Evolutionary conservation across 2,113 vertebrate species (phyloP).

Genomic region (Phasianus colchicus): DNA sequence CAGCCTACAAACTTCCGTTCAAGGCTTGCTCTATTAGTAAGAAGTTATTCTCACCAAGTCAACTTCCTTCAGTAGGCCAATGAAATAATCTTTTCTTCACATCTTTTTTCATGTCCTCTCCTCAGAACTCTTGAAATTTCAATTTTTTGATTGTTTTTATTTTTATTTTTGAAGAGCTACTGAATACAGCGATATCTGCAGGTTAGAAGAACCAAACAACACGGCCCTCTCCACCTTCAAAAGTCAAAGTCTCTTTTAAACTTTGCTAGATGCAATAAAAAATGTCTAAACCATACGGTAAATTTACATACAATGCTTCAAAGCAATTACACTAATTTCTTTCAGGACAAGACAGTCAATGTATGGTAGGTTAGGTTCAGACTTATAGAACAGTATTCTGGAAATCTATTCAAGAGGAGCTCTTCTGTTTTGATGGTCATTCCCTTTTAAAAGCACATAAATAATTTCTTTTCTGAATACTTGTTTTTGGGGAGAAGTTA

Average conservation of each 20-base stretch:
- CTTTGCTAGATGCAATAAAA: neutral
- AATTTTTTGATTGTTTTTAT: neutral
- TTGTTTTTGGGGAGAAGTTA: neutral
- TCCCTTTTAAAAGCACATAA: neutral
- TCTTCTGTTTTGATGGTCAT: neutral
- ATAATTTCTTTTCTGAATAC: neutral
- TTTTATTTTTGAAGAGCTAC: neutral
- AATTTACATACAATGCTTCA: neutral
- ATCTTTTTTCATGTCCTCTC: neutral
- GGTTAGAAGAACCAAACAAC: neutral
- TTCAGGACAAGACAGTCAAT: neutral
- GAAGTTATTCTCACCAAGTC: neutral
- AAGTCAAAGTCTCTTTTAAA: neutral
- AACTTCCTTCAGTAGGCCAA: neutral
- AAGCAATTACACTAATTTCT: neutral
- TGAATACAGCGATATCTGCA: neutral
- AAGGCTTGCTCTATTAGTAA: neutral
- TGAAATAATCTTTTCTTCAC: neutral
- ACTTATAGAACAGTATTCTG: neutral
- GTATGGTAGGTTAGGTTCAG: neutral
- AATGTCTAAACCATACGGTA: neutral
- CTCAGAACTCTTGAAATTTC: neutral
- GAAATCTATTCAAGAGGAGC: neutral
- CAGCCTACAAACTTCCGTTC: neutral
- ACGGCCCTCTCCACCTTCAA: neutral